Conservation (phyloP, 2,888 invertebrate species). For the Agrilus cyanescens region DNA sequence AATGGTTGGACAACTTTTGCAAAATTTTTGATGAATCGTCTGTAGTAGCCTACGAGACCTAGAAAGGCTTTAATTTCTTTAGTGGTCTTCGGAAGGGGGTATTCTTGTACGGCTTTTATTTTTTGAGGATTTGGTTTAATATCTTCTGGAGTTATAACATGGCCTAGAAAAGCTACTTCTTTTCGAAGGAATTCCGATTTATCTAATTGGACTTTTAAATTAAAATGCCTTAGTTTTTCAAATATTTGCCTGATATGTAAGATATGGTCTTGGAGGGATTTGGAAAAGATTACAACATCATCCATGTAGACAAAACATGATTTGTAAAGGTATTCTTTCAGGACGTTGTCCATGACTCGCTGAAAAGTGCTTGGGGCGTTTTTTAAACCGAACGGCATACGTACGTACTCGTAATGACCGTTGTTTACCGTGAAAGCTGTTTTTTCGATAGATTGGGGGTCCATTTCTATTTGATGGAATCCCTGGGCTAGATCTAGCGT, state of each 20-base stretch:
- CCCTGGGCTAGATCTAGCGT: constrained; percentile 17
- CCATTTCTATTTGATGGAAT: too few species aligned
- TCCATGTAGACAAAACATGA: constrained; percentile 17
- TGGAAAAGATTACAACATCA: constrained; percentile 15
- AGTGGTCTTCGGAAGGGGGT: constrained; percentile 5
- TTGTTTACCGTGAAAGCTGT: constrained; percentile 18
- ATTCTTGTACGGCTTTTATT: constrained; percentile 2
- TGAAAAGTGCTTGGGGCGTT: constrained; percentile 22
- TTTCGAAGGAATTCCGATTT: constrained; percentile 4
- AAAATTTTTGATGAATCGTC: constrained; percentile 6
- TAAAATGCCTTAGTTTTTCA: constrained; percentile 10
- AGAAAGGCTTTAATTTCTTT: constrained; percentile 9
- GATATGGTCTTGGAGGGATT: constrained; percentile 14
- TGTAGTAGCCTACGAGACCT: constrained; percentile 7
- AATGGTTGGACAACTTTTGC: constrained; percentile 8
- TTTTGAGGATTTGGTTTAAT: constrained; percentile 14
- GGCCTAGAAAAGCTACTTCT: constrained; percentile 7
- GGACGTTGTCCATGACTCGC: constrained; percentile 17
- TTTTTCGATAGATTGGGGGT: too few species aligned
- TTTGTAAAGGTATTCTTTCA: constrained; percentile 13
- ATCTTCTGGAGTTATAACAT: constrained; percentile 11
- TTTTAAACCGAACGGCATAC: too few species aligned
- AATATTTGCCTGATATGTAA: constrained; percentile 13
- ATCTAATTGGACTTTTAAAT: constrained; percentile 14
- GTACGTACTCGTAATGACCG: too few species aligned